phyloP scores from a whole-genome alignment of 2,113 vertebrate species.

The Salvator merianae region DNA sequence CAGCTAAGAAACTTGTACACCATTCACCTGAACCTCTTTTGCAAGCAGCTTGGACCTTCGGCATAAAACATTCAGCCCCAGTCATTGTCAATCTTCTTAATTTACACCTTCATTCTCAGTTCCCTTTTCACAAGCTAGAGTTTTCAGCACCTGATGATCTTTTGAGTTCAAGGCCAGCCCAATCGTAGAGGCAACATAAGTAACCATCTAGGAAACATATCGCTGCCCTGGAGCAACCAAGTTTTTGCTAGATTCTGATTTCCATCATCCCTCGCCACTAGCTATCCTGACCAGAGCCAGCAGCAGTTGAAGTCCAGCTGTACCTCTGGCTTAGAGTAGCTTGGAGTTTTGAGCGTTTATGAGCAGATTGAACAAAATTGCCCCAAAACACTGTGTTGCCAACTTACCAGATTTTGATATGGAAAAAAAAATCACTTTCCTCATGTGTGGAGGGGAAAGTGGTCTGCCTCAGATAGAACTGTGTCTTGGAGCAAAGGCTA shows the following conservation, averaged over 20 bases:
- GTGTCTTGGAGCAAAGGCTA: background rate
- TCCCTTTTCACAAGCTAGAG: background rate
- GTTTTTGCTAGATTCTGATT: too few species aligned
- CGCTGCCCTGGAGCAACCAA: too few species aligned
- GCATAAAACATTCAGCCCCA: background rate
- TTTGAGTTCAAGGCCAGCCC: background rate
- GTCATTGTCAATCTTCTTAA: background rate
- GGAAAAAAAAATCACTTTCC: background rate
- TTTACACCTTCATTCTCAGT: background rate
- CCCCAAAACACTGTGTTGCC: too few species aligned
- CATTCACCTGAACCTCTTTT: background rate
- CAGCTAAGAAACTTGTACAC: background rate
- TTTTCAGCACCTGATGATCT: background rate
- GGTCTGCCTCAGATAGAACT: background rate
- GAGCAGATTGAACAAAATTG: too few species aligned
- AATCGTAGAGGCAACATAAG: background rate
- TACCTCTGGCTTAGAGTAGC: too few species aligned
- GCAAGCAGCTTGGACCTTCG: constrained; percentile 9
- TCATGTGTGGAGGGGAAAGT: too few species aligned
- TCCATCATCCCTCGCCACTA: too few species aligned
- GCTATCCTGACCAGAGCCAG: too few species aligned
- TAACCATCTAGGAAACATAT: background rate
- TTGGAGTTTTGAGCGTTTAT: too few species aligned
- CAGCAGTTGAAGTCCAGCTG: too few species aligned
- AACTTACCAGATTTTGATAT: background rate